Percentiles rank a stretch among this genome's conserved stretches.
These are phyloP conservation scores for Sebastolobus alascanus DNA, from an alignment of 2,797 vertebrate species.

Conservation along the genomic window DNA sequence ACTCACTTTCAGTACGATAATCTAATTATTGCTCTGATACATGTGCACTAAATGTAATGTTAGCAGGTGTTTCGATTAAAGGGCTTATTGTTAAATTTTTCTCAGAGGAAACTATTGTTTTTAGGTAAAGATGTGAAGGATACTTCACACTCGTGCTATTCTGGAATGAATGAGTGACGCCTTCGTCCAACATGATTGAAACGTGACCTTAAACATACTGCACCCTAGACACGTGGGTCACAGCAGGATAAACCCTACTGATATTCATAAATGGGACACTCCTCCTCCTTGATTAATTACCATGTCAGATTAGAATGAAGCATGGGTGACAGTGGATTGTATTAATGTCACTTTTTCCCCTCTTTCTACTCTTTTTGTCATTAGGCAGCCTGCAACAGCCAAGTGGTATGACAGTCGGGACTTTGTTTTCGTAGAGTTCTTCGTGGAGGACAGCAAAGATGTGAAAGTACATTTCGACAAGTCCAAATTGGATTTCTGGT, in stretches of 20 bases:
- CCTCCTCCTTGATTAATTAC: not conserved
- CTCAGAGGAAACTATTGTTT: not conserved
- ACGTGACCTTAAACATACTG: slow-evolving; percentile 20
- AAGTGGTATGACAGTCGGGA: slow-evolving; percentile 98
- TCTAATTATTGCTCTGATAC: too few relatives aligned
- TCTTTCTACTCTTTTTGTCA: slow-evolving; percentile 23
- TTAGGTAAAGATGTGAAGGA: not conserved
- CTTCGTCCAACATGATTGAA: not conserved
- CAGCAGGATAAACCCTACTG: not conserved
- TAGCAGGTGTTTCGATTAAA: not conserved
- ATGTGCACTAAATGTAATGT: not conserved
- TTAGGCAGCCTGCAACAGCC: slow-evolving; percentile 94
- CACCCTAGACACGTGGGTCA: not conserved
- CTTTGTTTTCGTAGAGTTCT: slow-evolving; percentile 96
- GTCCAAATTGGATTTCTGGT: slow-evolving; percentile 94
- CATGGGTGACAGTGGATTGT: not conserved
- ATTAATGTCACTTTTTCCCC: not conserved
- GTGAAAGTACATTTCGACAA: slow-evolving; percentile 93
- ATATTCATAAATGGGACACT: not conserved
- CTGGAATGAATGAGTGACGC: slow-evolving; percentile 30
- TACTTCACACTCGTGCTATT: not conserved
- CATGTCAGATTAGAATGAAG: not conserved
- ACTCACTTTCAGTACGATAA: not conserved
- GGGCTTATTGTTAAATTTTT: not conserved
- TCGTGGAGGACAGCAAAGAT: slow-evolving; percentile 97